Evolutionary conservation across 2,797 vertebrate species (phyloP).

Genomic region (Parambassis ranga): DNA sequence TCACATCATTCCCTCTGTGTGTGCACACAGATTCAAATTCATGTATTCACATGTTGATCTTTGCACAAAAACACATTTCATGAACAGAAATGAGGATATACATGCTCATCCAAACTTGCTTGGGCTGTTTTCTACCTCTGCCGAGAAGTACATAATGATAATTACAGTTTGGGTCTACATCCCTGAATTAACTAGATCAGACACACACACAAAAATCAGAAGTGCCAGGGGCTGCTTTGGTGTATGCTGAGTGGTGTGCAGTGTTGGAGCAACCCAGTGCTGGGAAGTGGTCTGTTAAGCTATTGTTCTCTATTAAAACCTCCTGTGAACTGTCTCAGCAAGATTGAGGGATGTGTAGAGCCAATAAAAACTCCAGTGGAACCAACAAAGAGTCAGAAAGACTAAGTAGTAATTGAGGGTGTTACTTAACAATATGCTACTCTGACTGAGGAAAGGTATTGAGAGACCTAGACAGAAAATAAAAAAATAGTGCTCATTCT

Average conservation of each 20-base stretch:
- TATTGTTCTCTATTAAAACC: slow-evolving; percentile 72
- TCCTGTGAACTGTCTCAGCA: slow-evolving; percentile 58
- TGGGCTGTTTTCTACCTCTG: slow-evolving; percentile 72
- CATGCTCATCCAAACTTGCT: slow-evolving; percentile 72
- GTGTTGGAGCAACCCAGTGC: slow-evolving; percentile 42
- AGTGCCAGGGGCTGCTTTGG: slow-evolving; percentile 65
- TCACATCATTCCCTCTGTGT: slow-evolving; percentile 35
- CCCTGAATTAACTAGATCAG: slow-evolving; percentile 74
- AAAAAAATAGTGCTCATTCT: too few relatives aligned
- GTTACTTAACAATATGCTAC: slow-evolving; percentile 25
- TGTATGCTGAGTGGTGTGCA: slow-evolving; percentile 44
- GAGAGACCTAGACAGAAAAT: too few relatives aligned
- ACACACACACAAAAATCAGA: slow-evolving; percentile 57
- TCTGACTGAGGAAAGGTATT: slow-evolving; percentile 8
- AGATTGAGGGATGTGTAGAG: slow-evolving; percentile 28
- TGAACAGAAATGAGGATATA: slow-evolving; percentile 43
- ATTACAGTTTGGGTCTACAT: slow-evolving; percentile 77
- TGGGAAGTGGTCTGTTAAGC: slow-evolving; percentile 55
- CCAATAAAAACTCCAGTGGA: slow-evolving; percentile 54
- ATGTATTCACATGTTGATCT: slow-evolving; percentile 63
- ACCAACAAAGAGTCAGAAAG: slow-evolving; percentile 29
- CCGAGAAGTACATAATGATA: slow-evolving; percentile 78
- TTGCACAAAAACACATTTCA: slow-evolving; percentile 60
- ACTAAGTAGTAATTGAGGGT: slow-evolving; percentile 4
- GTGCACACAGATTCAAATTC: slow-evolving; percentile 26